Evolutionary conservation across 2,888 invertebrate species (phyloP).

Genomic region (Lasioglossum oenotherae): DNA sequence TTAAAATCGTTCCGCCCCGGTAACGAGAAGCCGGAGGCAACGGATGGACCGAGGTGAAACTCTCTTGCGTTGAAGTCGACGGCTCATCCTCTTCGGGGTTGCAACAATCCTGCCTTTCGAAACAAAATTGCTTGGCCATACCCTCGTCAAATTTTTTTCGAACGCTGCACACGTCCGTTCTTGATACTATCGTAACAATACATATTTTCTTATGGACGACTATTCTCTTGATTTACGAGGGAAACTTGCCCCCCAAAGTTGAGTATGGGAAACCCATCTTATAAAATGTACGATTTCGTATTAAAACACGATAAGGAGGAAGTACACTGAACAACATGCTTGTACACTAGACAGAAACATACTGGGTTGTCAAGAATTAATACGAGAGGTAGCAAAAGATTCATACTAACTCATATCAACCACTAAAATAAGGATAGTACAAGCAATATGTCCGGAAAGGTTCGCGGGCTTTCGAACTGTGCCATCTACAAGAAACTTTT

Average conservation of each 20-base stretch:
- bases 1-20: slow-evolving; percentile 10
- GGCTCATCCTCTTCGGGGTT: not conserved
- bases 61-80: not conserved
- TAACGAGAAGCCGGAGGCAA: not conserved
- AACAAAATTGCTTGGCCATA: not conserved
- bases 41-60: not conserved
- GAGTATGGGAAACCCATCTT: not conserved
- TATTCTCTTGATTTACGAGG: not conserved
- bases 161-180: too few relatives aligned
- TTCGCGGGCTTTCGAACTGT: not conserved
- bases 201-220: not conserved
- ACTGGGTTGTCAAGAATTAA: too few relatives aligned
- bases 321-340: too few relatives aligned
- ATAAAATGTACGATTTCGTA: too few relatives aligned
- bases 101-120: not conserved
- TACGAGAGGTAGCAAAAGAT: too few relatives aligned
- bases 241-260: not conserved
- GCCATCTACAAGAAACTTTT: not conserved
- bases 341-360: too few relatives aligned
- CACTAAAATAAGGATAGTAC: too few relatives aligned
- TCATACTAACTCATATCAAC: too few relatives aligned
- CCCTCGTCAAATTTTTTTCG: not conserved
- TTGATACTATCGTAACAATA: not conserved
- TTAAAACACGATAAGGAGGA: too few relatives aligned
- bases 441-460: not conserved